Base-by-base conservation (phyloP, 1,140 invertebrate genomes). In the Apis cerana region DNA sequence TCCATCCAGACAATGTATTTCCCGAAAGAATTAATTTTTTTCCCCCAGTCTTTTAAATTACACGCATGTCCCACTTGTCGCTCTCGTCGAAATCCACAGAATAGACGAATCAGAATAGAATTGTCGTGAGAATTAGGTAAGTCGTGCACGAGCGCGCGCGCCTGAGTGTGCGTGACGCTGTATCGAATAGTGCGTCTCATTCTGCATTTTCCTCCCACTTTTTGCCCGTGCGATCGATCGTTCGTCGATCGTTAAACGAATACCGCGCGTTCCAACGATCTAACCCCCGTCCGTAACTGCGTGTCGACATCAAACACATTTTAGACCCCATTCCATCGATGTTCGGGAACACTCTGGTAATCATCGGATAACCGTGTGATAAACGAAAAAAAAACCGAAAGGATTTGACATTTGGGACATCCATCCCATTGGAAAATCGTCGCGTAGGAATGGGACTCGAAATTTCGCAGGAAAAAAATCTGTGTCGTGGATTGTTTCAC, bases 281-380 rank as follows among this genome's bases (percentile, higher is more conserved):
- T 48, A 78, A 84, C 72, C 54, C 67, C 78, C 65, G 59, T 54
- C 59, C 62, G 65, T 62, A 52, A 70, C 74, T 70, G 80, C n/a
- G 58, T 61, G 78, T 58, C 33, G 67, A 85, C 80, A 76, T 80
- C 79, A 76, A 88, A 88, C 75, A 74, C 86, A 80, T 76, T 88
- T 88, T 87, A 85, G 82, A 54, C 27, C 70, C 64, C 56, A 5
- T 76, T 56, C 58, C 70, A 56, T 15, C 58, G 19, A n/a, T 59
- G 50, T 21, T 58, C 54, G 64, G 56, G 23, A 82, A 74, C 72
- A 75, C 65, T 50, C 61, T 21, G 15, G 71, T 80, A 80, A 87
- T 87, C 76, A 74, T 59, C 62, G 76, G 56, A 72, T 80, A 65
- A 58, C 56, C 33, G 62, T 56, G 81, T 27, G 71, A 75, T 33